A percentile compares a stretch with the other conserved stretches of the same genome.
Conservation (phyloP, 2,113 vertebrate genomes). For the Fregata magnificens region DNA sequence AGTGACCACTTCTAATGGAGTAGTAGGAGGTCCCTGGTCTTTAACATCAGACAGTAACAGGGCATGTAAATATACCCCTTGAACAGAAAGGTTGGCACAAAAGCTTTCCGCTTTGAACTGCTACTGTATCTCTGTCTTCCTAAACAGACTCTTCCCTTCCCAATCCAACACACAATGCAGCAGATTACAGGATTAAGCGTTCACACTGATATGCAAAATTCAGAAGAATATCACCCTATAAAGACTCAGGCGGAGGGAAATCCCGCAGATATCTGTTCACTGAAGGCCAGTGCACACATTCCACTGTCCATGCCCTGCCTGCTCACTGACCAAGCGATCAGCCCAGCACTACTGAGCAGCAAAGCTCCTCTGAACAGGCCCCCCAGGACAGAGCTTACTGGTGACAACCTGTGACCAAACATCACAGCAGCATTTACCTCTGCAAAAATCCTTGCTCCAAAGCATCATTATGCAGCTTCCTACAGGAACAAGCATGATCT, state of each 20-base stretch:
- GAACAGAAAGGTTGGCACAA: background rate
- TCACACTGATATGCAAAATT: fast-evolving
- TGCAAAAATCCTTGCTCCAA: background rate
- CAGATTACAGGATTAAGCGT: background rate
- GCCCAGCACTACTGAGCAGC: background rate
- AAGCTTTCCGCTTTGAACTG: background rate
- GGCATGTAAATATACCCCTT: background rate
- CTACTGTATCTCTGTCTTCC: background rate
- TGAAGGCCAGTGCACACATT: background rate
- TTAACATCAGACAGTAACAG: background rate
- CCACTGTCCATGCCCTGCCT: background rate
- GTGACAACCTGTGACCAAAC: background rate
- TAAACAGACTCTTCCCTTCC: background rate
- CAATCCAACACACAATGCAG: background rate
- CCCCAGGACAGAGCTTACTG: background rate
- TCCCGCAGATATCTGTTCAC: background rate
- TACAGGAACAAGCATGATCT: background rate
- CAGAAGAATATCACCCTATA: background rate
- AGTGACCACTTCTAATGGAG: background rate
- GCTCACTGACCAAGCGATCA: background rate
- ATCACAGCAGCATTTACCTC: background rate
- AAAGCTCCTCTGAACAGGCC: background rate
- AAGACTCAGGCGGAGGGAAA: background rate
- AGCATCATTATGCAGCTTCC: background rate
- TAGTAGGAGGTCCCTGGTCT: background rate